Evolutionary conservation across 2,113 vertebrate genomes (phyloP).

Genomic region (Zosterops pallidus): DNA sequence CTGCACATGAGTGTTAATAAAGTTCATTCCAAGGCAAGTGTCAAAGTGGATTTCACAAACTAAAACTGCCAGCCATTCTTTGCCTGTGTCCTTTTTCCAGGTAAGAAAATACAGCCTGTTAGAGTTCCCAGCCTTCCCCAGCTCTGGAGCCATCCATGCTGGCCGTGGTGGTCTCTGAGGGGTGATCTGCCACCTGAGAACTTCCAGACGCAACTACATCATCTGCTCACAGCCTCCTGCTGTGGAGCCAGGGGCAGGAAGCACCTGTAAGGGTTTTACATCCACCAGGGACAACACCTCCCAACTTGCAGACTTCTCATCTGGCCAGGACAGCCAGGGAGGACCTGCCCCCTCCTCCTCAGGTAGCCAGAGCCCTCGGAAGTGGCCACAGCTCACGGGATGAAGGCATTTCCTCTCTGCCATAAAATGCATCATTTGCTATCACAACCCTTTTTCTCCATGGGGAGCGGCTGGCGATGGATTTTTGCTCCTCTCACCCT

Average conservation of each 20-base stretch:
- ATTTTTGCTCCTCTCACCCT: not conserved
- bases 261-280: constrained; percentile 39
- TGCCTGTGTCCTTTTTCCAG: not conserved
- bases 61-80: not conserved
- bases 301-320: constrained; percentile 18
- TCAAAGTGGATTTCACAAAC: not conserved
- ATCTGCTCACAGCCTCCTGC: not conserved
- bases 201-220: constrained; percentile 42
- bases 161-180: not conserved
- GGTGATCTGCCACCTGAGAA: constrained; percentile 40
- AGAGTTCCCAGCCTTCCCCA: not conserved
- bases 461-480: not conserved
- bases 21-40: not conserved
- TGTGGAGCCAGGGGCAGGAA: not conserved
- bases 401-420: constrained; percentile 42
- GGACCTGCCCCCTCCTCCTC: not conserved
- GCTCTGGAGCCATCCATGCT: not conserved
- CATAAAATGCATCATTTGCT: constrained; percentile 39
- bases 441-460: not conserved
- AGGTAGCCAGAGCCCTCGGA: constrained; percentile 22
- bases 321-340: not conserved
- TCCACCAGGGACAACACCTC: constrained; percentile 30
- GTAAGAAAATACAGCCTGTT: not conserved
- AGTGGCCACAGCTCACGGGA: not conserved
- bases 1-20: not conserved